Percentiles rank a stretch among this genome's conserved stretches.
Conservation (phyloP, 2,888 invertebrate species). For the Epinotia brunnichana region DNA sequence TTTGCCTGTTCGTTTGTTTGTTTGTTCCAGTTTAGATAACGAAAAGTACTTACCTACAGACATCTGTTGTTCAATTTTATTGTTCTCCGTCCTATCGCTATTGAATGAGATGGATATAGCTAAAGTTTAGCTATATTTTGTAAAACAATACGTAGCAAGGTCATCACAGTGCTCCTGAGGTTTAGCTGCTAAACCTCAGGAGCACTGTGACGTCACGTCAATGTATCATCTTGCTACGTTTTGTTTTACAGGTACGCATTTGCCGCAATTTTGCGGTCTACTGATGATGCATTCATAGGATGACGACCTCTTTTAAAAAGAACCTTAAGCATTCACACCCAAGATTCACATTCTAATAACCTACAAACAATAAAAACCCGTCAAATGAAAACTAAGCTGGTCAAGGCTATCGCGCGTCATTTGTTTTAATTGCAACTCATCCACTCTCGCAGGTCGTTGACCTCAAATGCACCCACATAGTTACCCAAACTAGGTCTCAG, state of each 20-base stretch:
- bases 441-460: constrained; percentile 14
- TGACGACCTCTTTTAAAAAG: neutral
- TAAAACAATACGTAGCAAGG: no score
- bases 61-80: no score
- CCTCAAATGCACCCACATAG: constrained; percentile 7
- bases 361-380: neutral
- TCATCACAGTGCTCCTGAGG: no score
- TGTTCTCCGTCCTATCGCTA: no score
- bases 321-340: neutral
- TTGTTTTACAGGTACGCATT: neutral
- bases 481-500: constrained; percentile 18
- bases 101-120: no score
- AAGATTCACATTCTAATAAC: neutral
- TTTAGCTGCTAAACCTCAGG: no score
- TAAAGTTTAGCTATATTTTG: no score
- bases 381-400: neutral
- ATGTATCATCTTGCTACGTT: neutral
- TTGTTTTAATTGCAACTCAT: neutral
- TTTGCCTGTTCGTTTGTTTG: no score
- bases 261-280: constrained; percentile 11
- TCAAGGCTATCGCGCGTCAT: constrained; percentile 2
- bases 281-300: neutral
- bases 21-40: no score
- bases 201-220: no score
- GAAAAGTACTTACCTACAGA: no score